Evolutionary conservation across 2,797 vertebrate species (phyloP).

Genomic region (Neoniphon sammara): DNA sequence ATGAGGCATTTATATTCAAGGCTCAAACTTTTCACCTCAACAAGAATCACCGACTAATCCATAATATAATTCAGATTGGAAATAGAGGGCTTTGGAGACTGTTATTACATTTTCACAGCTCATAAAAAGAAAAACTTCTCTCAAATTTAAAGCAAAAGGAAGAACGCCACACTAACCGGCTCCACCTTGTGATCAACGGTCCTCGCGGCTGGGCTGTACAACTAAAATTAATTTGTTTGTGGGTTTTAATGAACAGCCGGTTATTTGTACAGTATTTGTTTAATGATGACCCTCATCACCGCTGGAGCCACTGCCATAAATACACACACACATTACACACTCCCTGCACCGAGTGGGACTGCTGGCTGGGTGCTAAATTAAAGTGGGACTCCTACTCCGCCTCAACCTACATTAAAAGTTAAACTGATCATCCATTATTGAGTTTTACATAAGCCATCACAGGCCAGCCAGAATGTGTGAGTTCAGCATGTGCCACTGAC

Average conservation of each 20-base stretch:
- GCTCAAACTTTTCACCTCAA: constrained; percentile 48
- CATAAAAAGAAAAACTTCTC: background rate
- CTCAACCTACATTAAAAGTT: constrained; percentile 77
- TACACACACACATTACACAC: constrained; percentile 38
- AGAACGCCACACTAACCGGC: background rate
- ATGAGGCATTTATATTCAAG: constrained; percentile 62
- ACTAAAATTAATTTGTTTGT: constrained; percentile 10
- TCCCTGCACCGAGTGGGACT: constrained; percentile 29
- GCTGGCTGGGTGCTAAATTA: constrained; percentile 73
- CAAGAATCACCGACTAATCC: constrained; percentile 31
- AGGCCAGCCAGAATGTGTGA: constrained; percentile 47
- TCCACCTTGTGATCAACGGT: background rate
- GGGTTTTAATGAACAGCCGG: constrained; percentile 35
- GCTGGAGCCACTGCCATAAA: constrained; percentile 48
- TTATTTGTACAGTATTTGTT: constrained; percentile 37
- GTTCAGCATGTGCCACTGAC: constrained; percentile 57
- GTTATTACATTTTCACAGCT: constrained; percentile 47
- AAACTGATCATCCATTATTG: constrained; percentile 79
- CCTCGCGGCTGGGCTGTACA: constrained; percentile 1
- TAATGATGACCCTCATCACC: constrained; percentile 55
- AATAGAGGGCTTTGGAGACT: constrained; percentile 34
- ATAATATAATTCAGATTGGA: constrained; percentile 42
- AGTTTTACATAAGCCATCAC: constrained; percentile 71
- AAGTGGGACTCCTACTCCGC: constrained; percentile 65
- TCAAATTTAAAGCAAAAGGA: background rate